Conservation (phyloP, 2,113 vertebrate species). For the Rhynchomys soricoides region DNA sequence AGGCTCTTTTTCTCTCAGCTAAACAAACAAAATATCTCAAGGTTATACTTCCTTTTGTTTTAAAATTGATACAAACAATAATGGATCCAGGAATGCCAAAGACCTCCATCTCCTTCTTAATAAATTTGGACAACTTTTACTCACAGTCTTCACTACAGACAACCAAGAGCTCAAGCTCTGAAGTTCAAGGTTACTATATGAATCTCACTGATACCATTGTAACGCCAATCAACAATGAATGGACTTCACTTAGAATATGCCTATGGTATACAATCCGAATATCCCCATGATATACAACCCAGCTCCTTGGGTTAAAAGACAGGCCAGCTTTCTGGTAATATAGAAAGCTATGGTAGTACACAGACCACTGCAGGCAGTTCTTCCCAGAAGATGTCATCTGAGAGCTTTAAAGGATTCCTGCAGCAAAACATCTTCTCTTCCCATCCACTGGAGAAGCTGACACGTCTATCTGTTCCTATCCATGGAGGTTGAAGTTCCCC, state of each 20-base stretch:
- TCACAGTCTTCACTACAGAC: neutral
- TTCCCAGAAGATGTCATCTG: neutral
- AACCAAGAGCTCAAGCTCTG: neutral
- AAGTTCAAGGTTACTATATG: neutral
- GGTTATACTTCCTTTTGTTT: neutral
- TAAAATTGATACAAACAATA: neutral
- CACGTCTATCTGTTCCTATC: neutral
- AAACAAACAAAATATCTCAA: neutral
- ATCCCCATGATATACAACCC: neutral
- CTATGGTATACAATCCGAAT: neutral
- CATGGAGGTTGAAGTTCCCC: neutral
- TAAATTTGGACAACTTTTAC: neutral
- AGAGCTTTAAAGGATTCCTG: neutral
- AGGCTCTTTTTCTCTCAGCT: neutral
- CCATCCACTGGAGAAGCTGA: neutral
- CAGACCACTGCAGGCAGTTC: neutral
- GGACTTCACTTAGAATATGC: neutral
- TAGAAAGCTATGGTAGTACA: neutral
- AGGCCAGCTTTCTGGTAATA: neutral
- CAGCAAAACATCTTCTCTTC: neutral
- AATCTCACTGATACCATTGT: neutral
- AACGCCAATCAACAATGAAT: neutral
- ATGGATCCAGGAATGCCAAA: neutral
- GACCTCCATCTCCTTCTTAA: neutral
- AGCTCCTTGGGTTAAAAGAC: neutral